Percentiles rank a stretch among this genome's conserved stretches.
These are phyloP conservation scores for Rhagoletis pomonella DNA, from an alignment of 1,140 invertebrate genomes.

Conservation along the genomic window DNA sequence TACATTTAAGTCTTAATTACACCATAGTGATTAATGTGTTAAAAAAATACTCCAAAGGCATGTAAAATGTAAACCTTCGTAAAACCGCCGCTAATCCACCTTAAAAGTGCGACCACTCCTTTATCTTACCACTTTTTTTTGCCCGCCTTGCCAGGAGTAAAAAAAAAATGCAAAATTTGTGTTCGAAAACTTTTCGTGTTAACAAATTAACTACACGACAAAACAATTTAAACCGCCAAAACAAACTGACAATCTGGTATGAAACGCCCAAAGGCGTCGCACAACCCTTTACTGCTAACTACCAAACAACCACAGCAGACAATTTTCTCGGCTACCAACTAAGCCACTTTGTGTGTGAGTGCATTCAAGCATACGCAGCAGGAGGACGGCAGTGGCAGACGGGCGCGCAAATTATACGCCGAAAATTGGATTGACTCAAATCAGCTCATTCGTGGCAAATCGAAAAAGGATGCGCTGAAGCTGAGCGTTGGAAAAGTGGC, in stretches of 20 bases:
- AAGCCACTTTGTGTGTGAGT: not conserved
- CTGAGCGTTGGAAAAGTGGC: not conserved
- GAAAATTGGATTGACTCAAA: slow-evolving; percentile 39
- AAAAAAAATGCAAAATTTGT: not conserved
- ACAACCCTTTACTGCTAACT: slow-evolving; percentile 22
- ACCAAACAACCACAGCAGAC: not conserved
- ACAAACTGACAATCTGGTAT: slow-evolving; percentile 33
- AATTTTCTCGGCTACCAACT: not conserved
- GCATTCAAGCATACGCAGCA: not conserved
- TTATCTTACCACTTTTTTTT: too few relatives aligned
- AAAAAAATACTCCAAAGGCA: too few relatives aligned
- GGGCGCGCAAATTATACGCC: not conserved
- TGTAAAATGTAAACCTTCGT: not conserved
- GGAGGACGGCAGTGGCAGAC: not conserved
- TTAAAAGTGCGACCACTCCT: slow-evolving; percentile 5
- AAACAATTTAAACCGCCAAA: slow-evolving; percentile 54
- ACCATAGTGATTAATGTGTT: too few relatives aligned
- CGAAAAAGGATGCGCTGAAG: slow-evolving; percentile 2
- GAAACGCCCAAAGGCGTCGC: not conserved
- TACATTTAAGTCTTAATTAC: too few relatives aligned
- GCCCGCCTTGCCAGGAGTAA: too few relatives aligned
- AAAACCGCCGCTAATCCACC: slow-evolving; percentile 7
- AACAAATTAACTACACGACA: slow-evolving; percentile 62
- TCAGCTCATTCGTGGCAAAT: slow-evolving; percentile 47
- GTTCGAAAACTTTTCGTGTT: slow-evolving; percentile 62